These are phyloP conservation scores for Sphecodes monilicornis DNA, from an alignment of 2,888 invertebrate genomes.

Conservation along the genomic window DNA sequence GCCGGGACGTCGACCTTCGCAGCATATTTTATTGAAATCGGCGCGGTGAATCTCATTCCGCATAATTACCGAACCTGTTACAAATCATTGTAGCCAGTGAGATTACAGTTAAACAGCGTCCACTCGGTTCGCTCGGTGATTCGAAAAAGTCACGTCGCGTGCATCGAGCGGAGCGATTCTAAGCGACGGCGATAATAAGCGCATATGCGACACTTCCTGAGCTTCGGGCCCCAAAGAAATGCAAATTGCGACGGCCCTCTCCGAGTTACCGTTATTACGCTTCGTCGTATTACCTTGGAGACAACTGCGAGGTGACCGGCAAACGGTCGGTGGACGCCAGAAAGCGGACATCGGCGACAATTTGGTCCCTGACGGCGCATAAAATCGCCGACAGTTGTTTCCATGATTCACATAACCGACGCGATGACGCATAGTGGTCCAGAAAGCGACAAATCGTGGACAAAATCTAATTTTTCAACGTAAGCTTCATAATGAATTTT, in stretches of 20 bases:
- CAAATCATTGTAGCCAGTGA: not conserved
- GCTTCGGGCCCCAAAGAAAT: constrained; percentile 23
- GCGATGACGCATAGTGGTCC: too few species aligned
- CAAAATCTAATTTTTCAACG: too few species aligned
- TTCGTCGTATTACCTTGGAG: constrained; percentile 41
- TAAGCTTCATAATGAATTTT: too few species aligned
- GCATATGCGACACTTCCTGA: constrained; percentile 13
- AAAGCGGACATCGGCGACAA: constrained; percentile 20
- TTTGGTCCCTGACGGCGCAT: constrained; percentile 24
- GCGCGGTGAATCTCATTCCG: not conserved
- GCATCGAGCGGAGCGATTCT: not conserved
- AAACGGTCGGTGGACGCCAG: constrained; percentile 22
- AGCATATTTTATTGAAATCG: not conserved
- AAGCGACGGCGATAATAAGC: not conserved
- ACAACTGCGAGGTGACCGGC: constrained; percentile 30
- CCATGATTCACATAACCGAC: constrained; percentile 38
- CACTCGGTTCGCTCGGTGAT: not conserved
- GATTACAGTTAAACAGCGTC: not conserved
- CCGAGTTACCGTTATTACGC: constrained; percentile 59
- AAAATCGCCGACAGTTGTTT: constrained; percentile 11
- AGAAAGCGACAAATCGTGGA: too few species aligned
- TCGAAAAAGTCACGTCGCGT: not conserved
- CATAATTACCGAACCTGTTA: constrained; percentile 9
- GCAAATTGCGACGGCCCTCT: constrained; percentile 39
- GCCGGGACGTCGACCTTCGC: not conserved